Evolutionary conservation across 2,888 invertebrate species (phyloP).

Genomic region (Nasonovia ribisnigri): DNA sequence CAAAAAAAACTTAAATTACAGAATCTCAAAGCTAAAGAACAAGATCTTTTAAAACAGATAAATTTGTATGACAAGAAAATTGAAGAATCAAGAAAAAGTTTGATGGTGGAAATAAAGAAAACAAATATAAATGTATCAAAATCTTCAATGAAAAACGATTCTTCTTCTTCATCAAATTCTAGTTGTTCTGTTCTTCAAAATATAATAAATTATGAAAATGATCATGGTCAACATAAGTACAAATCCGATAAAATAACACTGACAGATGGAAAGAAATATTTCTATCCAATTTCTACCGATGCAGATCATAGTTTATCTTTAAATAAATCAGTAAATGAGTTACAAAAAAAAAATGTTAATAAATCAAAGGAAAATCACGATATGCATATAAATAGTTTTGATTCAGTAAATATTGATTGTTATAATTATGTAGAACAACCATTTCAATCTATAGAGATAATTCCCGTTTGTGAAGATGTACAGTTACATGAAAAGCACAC

Average conservation of each 20-base stretch:
- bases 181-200: conserved; percentile 16
- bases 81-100: conserved; percentile 53
- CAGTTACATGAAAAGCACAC: neutral
- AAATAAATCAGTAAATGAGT: neutral
- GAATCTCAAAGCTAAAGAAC: conserved; percentile 53
- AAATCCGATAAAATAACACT: neutral
- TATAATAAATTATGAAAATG: neutral
- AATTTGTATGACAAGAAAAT: conserved; percentile 54
- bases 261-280: neutral
- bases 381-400: neutral
- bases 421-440: neutral
- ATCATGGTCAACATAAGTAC: neutral
- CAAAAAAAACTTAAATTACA: conserved; percentile 41
- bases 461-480: neutral
- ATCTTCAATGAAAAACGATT: conserved; percentile 9
- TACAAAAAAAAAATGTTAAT: neutral
- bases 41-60: conserved; percentile 56
- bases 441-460: neutral
- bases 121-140: conserved; percentile 22
- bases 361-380: neutral
- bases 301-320: neutral
- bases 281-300: neutral
- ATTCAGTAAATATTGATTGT: neutral
- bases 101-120: conserved; percentile 38
- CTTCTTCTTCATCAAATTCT: neutral